These are phyloP conservation scores for Pomacea canaliculata DNA, from an alignment of 2,888 invertebrate species.

Conservation along the genomic window DNA sequence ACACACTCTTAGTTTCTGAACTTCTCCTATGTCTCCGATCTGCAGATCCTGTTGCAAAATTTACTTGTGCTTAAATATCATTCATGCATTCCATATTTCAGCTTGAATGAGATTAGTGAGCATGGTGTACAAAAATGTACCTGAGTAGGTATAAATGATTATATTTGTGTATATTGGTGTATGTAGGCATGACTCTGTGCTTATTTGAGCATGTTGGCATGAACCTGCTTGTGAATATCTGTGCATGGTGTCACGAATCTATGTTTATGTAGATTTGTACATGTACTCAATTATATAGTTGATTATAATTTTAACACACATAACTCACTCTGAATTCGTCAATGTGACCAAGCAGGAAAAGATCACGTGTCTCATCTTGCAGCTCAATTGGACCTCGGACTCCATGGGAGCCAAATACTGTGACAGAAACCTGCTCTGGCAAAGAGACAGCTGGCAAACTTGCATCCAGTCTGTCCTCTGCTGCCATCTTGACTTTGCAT, in stretches of 20 bases:
- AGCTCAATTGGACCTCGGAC: constrained; percentile 53
- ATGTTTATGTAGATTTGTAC: no score
- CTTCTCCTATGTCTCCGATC: constrained; percentile 52
- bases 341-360: constrained; percentile 49
- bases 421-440: constrained; percentile 43
- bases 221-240: no score
- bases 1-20: constrained; percentile 60
- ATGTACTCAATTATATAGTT: no score
- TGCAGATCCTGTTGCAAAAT: constrained; percentile 43
- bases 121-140: no score
- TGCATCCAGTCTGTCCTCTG: constrained; percentile 42
- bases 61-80: neutral
- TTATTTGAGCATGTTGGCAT: no score
- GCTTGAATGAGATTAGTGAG: no score
- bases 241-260: no score
- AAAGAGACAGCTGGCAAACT: constrained; percentile 38
- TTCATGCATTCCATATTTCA: no score
- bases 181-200: no score
- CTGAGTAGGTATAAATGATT: no score
- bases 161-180: no score
- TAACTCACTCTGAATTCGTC: constrained; percentile 49
- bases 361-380: constrained; percentile 32
- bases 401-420: constrained; percentile 52
- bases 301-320: no score
- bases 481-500: constrained; percentile 47